Evolutionary conservation across 1,140 invertebrate genomes (phyloP).

Genomic region (Anoplolepis gracilipes): DNA sequence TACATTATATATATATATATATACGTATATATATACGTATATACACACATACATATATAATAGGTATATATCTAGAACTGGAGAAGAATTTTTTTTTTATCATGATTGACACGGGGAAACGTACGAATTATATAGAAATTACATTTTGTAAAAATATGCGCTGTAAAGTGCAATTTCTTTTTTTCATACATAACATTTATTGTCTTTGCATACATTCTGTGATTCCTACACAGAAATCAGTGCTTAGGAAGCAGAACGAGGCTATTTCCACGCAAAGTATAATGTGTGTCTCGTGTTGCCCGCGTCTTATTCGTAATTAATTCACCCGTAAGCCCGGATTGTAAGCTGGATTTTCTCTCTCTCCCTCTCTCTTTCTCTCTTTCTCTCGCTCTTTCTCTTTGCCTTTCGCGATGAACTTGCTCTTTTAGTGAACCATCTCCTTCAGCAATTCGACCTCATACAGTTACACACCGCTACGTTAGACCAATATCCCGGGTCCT

Average conservation of each 20-base stretch:
- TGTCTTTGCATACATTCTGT: background rate
- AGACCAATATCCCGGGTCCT: constrained; percentile 49
- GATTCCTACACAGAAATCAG: constrained; percentile 39
- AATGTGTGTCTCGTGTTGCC: constrained; percentile 72
- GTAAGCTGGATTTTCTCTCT: constrained; percentile 12
- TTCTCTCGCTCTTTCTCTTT: background rate
- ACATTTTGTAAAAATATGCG: too few relatives aligned
- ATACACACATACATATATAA: too few relatives aligned
- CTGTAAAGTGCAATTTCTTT: background rate
- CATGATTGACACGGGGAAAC: too few relatives aligned
- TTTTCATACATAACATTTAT: background rate
- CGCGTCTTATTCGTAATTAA: constrained; percentile 75
- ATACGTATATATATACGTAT: too few relatives aligned
- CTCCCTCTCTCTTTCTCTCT: background rate
- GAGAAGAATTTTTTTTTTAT: too few relatives aligned
- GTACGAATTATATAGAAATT: too few relatives aligned
- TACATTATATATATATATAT: too few relatives aligned
- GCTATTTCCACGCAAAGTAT: constrained; percentile 62
- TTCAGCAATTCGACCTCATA: background rate
- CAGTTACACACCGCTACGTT: background rate
- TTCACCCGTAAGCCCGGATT: constrained; percentile 35
- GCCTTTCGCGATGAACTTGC: background rate
- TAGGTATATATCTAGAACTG: too few relatives aligned
- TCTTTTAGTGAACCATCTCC: constrained; percentile 13
- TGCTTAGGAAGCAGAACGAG: constrained; percentile 68